Evolutionary conservation across 2,888 invertebrate genomes (phyloP).

Genomic region (Leptinotarsa haldemani): DNA sequence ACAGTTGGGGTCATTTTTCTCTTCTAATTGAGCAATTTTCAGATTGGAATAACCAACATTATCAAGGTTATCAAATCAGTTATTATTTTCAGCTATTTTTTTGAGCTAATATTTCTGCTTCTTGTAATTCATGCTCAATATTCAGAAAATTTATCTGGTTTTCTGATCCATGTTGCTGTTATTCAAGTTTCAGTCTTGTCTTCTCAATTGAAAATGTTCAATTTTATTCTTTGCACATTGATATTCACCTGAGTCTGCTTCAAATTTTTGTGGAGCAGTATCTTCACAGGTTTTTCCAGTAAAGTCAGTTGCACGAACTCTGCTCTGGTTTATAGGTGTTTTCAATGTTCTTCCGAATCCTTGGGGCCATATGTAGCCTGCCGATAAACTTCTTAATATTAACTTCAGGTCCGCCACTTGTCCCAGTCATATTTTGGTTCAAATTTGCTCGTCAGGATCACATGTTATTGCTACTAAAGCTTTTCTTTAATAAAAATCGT

Average conservation of each 20-base stretch:
- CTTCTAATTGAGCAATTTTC: not conserved
- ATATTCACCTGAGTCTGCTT: not conserved
- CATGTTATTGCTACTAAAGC: not conserved
- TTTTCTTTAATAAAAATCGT: not conserved
- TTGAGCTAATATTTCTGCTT: not conserved
- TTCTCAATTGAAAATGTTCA: not conserved
- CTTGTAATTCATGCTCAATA: not conserved
- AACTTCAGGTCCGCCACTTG: not conserved
- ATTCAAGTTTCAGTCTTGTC: not conserved
- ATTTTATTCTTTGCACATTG: not conserved
- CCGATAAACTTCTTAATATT: constrained; percentile 6
- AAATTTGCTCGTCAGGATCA: not conserved
- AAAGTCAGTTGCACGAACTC: not conserved
- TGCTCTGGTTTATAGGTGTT: not conserved
- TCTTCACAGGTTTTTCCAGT: constrained; percentile 1
- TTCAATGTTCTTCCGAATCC: not conserved
- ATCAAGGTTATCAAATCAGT: not conserved
- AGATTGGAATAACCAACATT: not conserved
- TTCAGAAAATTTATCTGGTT: not conserved
- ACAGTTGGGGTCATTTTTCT: not conserved
- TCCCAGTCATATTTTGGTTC: not conserved
- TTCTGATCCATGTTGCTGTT: not conserved
- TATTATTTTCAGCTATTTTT: not conserved
- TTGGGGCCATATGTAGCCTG: not conserved
- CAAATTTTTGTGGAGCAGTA: not conserved